A percentile compares a stretch with the other conserved stretches of the same genome.
Conservation (phyloP, 2,797 vertebrate genomes). For the Hemitrygon akajei region DNA sequence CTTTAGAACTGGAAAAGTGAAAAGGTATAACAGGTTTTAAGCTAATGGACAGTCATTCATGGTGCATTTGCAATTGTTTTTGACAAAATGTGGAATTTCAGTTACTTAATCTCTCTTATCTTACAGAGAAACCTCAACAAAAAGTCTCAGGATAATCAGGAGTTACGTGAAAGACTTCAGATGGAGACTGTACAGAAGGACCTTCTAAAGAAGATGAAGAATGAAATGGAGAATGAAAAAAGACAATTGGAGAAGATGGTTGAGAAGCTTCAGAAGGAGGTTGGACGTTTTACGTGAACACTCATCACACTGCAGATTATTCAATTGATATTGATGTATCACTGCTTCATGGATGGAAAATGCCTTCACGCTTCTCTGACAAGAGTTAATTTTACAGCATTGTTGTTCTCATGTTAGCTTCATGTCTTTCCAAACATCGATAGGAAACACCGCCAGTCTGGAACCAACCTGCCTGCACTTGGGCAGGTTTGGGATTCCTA, state of each 20-base stretch:
- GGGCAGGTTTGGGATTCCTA: no score
- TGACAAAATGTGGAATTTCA: background rate
- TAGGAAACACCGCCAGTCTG: no score
- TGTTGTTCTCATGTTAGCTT: background rate
- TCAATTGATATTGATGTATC: background rate
- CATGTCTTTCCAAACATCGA: no score
- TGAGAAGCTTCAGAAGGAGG: slow-evolving; percentile 88
- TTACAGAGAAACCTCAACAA: slow-evolving; percentile 66
- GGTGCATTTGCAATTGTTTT: background rate
- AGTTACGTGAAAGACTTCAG: slow-evolving; percentile 68
- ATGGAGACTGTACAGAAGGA: slow-evolving; percentile 81
- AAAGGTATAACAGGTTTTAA: no score
- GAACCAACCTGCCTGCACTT: no score
- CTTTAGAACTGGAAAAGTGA: no score
- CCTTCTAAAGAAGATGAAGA: slow-evolving; percentile 77
- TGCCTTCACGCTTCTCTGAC: background rate
- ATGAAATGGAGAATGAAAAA: slow-evolving; percentile 78
- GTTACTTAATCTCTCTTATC: slow-evolving; percentile 14
- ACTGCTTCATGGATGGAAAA: background rate
- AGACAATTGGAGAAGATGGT: slow-evolving; percentile 76
- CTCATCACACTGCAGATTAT: background rate
- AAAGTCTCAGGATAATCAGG: slow-evolving; percentile 66
- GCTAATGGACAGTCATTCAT: background rate
- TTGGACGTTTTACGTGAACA: slow-evolving; percentile 44
- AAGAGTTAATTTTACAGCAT: background rate